phyloP scores from a whole-genome alignment of 1,140 invertebrate species.

The Papilio helenus region DNA sequence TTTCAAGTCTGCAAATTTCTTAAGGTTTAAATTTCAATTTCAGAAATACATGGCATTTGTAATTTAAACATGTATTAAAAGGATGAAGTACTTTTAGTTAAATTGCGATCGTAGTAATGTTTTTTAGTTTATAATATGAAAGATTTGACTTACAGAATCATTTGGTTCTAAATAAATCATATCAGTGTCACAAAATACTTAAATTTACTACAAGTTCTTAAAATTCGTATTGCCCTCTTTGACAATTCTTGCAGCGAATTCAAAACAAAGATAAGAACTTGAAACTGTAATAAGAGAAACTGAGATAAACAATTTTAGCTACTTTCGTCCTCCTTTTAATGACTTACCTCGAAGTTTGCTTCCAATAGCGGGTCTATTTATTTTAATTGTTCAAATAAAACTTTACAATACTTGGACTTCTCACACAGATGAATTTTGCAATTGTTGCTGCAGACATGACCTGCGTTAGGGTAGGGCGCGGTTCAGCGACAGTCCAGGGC shows the following conservation, averaged over 20 bases:
- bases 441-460: too few species aligned
- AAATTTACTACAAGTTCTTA: neutral
- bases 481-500: too few species aligned
- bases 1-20: neutral
- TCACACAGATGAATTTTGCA: neutral
- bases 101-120: neutral
- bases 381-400: neutral
- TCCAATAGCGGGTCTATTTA: neutral
- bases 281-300: conserved; percentile 4
- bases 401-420: neutral
- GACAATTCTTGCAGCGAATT: neutral
- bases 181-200: neutral
- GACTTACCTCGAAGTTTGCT: neutral
- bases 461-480: too few species aligned
- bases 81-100: neutral
- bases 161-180: neutral
- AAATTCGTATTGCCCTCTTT: neutral
- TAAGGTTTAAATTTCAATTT: neutral
- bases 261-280: conserved; percentile 8
- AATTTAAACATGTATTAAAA: neutral
- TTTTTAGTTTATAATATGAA: neutral
- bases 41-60: neutral
- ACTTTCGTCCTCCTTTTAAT: neutral
- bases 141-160: too few species aligned
- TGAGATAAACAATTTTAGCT: neutral